Percentiles rank a stretch among this genome's conserved stretches.
Evolutionary conservation across 2,797 vertebrate species (phyloP).

Genomic region (Micropoecilia bifurca): DNA sequence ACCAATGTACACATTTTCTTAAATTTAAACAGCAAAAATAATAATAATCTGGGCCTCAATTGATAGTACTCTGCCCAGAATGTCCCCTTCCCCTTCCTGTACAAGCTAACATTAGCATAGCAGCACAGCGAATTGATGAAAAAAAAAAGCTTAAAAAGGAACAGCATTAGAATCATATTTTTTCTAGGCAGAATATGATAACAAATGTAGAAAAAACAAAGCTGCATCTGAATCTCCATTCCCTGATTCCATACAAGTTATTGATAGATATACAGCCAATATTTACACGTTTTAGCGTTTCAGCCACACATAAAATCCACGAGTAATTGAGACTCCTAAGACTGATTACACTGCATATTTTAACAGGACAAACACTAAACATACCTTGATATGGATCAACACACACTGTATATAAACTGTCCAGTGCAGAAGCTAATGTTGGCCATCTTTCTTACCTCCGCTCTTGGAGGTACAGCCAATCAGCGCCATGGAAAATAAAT

Average conservation of each 20-base stretch:
- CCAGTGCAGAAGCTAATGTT: background rate
- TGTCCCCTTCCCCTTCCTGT: background rate
- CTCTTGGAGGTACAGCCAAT: background rate
- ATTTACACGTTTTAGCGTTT: background rate
- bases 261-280: too few species aligned
- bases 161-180: background rate
- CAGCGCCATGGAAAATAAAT: background rate
- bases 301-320: background rate
- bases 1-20: background rate
- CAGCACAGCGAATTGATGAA: background rate
- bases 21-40: background rate
- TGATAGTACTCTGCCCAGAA: background rate
- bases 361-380: background rate
- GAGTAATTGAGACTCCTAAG: background rate
- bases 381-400: background rate
- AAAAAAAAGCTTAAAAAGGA: background rate
- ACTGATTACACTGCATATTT: background rate
- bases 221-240: background rate
- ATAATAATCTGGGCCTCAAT: background rate
- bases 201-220: background rate
- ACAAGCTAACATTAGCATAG: background rate
- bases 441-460: background rate
- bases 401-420: background rate
- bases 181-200: background rate
- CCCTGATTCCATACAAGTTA: background rate